phyloP scores from a whole-genome alignment of 64 coral and sea anemone genomes.

The Platygyra sinensis region DNA sequence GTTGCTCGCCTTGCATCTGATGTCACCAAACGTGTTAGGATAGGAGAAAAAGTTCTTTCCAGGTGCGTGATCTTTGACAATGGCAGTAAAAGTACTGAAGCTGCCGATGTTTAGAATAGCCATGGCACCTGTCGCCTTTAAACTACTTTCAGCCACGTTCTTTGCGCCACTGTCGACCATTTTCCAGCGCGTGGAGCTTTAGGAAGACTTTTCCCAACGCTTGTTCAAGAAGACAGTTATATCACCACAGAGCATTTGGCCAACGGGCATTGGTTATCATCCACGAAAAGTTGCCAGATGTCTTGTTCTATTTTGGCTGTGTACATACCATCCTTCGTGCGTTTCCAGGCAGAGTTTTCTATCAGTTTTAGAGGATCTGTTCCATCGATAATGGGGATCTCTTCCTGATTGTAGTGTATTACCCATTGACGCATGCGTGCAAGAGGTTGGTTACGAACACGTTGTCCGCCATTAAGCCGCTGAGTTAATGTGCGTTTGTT shows the following conservation, averaged over 20 bases:
- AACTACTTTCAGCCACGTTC: conserved; percentile 59
- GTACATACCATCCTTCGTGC: neutral
- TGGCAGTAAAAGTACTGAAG: conserved; percentile 69
- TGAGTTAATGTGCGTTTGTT: too few relatives aligned
- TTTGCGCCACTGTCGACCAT: conserved; percentile 67
- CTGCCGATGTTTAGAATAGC: conserved; percentile 75
- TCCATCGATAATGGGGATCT: conserved; percentile 66
- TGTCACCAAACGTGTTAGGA: conserved; percentile 46
- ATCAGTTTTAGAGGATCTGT: conserved; percentile 13
- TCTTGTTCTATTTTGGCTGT: conserved; percentile 7
- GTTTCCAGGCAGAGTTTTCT: conserved; percentile 38
- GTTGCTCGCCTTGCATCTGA: too few relatives aligned
- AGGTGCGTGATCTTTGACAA: conserved; percentile 2
- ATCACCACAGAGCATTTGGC: conserved; percentile 69
- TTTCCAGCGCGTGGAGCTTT: conserved; percentile 16
- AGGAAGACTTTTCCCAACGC: conserved; percentile 59
- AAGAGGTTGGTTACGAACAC: too few relatives aligned
- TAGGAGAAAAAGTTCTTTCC: conserved; percentile 47
- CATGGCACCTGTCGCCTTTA: conserved; percentile 60
- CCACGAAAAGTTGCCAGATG: conserved; percentile 59
- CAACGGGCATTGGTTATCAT: conserved; percentile 73
- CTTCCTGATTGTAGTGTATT: too few relatives aligned
- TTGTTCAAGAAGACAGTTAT: conserved; percentile 51
- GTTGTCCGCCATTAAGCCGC: too few relatives aligned
- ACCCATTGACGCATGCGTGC: too few relatives aligned